Evolutionary conservation across 2,888 invertebrate genomes (phyloP).

Genomic region (Glomeris marginata): DNA sequence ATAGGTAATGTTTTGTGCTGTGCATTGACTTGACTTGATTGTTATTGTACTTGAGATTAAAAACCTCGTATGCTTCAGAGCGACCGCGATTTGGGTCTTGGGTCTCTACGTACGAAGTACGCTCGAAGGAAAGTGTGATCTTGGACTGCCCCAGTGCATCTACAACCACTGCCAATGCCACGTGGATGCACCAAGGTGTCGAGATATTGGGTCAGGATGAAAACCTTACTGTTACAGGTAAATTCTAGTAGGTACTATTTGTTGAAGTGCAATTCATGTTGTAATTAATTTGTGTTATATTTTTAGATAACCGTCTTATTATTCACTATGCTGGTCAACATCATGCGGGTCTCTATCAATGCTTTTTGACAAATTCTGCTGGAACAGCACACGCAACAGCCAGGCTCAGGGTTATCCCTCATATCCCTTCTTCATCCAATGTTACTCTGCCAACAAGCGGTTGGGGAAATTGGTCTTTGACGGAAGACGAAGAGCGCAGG

Average conservation of each 20-base stretch:
- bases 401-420: conserved; percentile 56
- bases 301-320: conserved; percentile 42
- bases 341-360: conserved; percentile 80
- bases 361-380: conserved; percentile 65
- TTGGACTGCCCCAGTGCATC: conserved; percentile 21
- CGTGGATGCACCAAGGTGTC: too few relatives aligned
- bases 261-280: too few relatives aligned
- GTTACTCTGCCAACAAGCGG: too few relatives aligned
- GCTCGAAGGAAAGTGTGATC: conserved; percentile 37
- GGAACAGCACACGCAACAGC: conserved; percentile 50
- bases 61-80: neutral
- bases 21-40: neutral
- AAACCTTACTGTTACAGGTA: too few relatives aligned
- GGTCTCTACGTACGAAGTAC: conserved; percentile 33
- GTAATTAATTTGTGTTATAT: conserved; percentile 13
- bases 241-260: too few relatives aligned
- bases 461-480: too few relatives aligned
- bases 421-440: conserved; percentile 4
- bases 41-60: neutral
- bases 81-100: conserved; percentile 15
- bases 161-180: too few relatives aligned
- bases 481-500: too few relatives aligned
- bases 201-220: too few relatives aligned
- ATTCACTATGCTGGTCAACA: conserved; percentile 57
- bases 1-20: conserved; percentile 24